These are phyloP conservation scores for Sinohyriopsis cumingii DNA, from an alignment of 2,888 invertebrate species.

Conservation along the genomic window DNA sequence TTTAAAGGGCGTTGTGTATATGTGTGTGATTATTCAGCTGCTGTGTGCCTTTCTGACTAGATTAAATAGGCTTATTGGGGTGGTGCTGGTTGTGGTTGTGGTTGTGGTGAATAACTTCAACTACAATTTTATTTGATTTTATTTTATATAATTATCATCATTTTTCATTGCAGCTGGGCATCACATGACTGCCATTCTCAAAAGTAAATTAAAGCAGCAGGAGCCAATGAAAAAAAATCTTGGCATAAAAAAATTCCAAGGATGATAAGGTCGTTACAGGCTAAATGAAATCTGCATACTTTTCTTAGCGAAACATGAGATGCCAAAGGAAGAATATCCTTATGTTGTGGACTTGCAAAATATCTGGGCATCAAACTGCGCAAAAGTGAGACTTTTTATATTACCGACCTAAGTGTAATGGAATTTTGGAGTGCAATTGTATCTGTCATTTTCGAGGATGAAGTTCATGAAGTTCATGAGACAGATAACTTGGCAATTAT, in stretches of 20 bases:
- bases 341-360: constrained; percentile 7
- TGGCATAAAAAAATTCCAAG: neutral
- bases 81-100: neutral
- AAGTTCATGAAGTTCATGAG: neutral
- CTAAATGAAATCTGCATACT: constrained; percentile 4
- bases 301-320: constrained; percentile 10
- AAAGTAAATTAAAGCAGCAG: constrained; percentile 2
- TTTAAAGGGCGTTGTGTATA: no score
- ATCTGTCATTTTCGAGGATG: constrained; percentile 12
- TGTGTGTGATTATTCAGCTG: no score
- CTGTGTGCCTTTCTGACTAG: neutral
- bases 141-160: neutral
- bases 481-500: constrained; percentile 1
- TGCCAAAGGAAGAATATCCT: constrained; percentile 18
- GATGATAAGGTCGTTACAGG: neutral
- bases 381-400: neutral
- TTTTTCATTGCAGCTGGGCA: constrained; percentile 3
- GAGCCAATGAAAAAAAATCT: neutral
- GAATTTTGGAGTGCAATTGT: constrained; percentile 18
- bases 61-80: neutral
- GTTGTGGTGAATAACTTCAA: neutral
- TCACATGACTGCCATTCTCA: constrained; percentile 3
- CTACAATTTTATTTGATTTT: no score
- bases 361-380: constrained; percentile 1
- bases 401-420: constrained; percentile 7